A percentile compares a stretch with the other conserved stretches of the same genome.
Evolutionary conservation across 2,888 invertebrate genomes (phyloP).

Genomic region (Byasa hedistus): DNA sequence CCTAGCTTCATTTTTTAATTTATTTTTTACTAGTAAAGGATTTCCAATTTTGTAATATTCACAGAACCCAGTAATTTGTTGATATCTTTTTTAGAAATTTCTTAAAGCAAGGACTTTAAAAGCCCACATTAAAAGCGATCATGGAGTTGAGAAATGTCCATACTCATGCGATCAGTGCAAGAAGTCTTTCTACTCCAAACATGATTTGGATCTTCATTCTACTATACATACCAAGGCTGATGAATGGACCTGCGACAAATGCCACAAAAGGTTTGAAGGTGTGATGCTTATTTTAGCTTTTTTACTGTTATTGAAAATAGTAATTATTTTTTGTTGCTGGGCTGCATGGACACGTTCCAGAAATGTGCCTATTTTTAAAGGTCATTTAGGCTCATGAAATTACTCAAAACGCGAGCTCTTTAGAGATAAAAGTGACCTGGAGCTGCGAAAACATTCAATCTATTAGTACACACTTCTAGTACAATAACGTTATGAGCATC

Average conservation of each 20-base stretch:
- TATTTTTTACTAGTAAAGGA: too few species aligned
- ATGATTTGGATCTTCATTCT: conserved; percentile 72
- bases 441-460: too few species aligned
- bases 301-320: neutral
- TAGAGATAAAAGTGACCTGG: too few species aligned
- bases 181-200: conserved; percentile 64
- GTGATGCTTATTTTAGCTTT: conserved; percentile 34
- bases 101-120: conserved; percentile 44
- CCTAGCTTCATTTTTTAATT: too few species aligned
- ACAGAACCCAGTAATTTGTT: neutral
- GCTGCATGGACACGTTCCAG: neutral
- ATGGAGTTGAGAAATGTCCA: conserved; percentile 35
- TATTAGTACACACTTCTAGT: too few species aligned
- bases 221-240: conserved; percentile 63
- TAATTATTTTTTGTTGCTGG: neutral
- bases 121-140: conserved; percentile 47
- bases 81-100: conserved; percentile 51
- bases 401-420: too few species aligned
- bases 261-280: conserved; percentile 75
- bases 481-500: too few species aligned
- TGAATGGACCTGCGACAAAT: conserved; percentile 66
- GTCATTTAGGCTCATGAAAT: neutral
- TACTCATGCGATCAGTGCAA: conserved; percentile 66
- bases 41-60: too few species aligned
- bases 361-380: neutral